These are phyloP conservation scores for Discoglossus pictus DNA, from an alignment of 2,797 vertebrate species.

Conservation along the genomic window DNA sequence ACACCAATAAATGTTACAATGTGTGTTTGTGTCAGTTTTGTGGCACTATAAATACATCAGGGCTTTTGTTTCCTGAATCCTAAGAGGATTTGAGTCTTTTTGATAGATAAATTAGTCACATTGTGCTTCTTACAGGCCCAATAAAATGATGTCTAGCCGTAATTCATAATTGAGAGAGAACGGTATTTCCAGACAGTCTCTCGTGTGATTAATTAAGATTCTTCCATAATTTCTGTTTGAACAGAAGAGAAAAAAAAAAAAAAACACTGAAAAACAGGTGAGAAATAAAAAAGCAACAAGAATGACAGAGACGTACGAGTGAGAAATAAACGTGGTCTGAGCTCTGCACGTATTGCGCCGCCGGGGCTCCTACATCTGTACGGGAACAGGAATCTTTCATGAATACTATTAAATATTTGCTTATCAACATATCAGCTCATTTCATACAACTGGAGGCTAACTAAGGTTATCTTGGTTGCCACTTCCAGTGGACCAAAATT, in stretches of 20 bases:
- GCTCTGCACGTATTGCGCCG: not conserved
- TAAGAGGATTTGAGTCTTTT: too few species aligned
- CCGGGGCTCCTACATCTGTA: conserved; percentile 14
- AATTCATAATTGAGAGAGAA: too few species aligned
- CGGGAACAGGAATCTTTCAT: conserved; percentile 16
- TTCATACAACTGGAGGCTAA: conserved; percentile 17
- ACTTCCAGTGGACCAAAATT: too few species aligned
- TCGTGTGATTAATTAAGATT: not conserved
- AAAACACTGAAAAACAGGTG: too few species aligned
- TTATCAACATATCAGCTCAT: conserved; percentile 32
- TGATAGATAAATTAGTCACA: too few species aligned
- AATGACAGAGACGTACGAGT: not conserved
- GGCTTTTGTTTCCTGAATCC: too few species aligned
- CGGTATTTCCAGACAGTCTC: not conserved
- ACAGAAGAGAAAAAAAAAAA: not conserved
- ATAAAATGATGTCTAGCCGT: too few species aligned
- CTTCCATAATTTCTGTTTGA: not conserved
- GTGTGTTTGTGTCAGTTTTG: too few species aligned
- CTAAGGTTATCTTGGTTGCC: too few species aligned
- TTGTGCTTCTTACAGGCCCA: too few species aligned
- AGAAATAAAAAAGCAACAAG: conserved; percentile 5
- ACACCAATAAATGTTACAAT: too few species aligned
- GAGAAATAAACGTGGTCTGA: not conserved
- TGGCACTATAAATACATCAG: too few species aligned
- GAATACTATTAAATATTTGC: conserved; percentile 35